Evolutionary conservation across 2,113 vertebrate species (phyloP), one percentile per base, ranked within the genome.

Genomic region (Numida meleagris): DNA sequence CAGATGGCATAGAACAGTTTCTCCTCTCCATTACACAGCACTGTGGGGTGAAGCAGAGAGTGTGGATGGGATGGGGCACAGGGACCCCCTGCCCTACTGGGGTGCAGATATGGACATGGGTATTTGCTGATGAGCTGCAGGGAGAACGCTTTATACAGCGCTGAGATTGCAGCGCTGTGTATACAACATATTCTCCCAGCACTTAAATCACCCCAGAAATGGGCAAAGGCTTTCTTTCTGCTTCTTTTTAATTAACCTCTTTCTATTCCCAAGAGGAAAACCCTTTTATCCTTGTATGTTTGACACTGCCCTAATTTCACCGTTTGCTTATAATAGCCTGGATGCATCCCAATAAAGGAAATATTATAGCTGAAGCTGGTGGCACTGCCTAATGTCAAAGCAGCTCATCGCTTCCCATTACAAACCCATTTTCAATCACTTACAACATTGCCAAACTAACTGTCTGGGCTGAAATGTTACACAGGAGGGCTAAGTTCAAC

Each of bases 231-330:
- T 42, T 68, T 25, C 34, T 16, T 57, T 24, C 42, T 0, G 1
- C 51, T 67, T 77, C 71, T 78, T 86, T 66, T 73, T 82, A 87
- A 90, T 93, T 87, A 90, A 82, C 78, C 78, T 82, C 53, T 40
- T 67, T 63, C 42, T 40, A 4, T 40, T 58, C 82, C 59, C 72
- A 20, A 45, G 33, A 78, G 59, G 18, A 38, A 86, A 65, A 7
- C 1, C 8, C 72, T 83, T 90, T 90, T 58, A 83, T 73, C 92
- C 71, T 74, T 58, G 65, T 51, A 24, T 3, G 1, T 46, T 58
- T 86, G 89, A 92, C 93, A 77, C 45, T 2, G 5, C 12, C 77
- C 53, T 57, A 57, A 73, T 92, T 73, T 51, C 76, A 46, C 5
- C 38, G 0, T 61, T 66, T 72, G 71, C 89, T 62, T 62, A 82